These are phyloP conservation scores for human (Homo sapiens) DNA, from an alignment of 2,113 vertebrate species.

Conservation along the genomic window GRCh38 chr4:171943001-171943500, in stretches of 20 bases:
- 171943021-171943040: neutral
- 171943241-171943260: rapidly evolving
- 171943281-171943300: neutral
- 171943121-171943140: neutral
- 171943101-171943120: neutral
- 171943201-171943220: neutral
- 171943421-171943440: neutral
- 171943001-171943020: too few relatives aligned
- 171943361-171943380: neutral
- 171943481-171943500: neutral
- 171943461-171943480: neutral
- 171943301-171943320: neutral
- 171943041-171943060: neutral
- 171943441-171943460: neutral
- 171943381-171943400: neutral
- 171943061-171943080: neutral
- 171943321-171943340: rapidly evolving
- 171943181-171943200: neutral
- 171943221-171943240: neutral
- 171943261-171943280: neutral
- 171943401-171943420: neutral
- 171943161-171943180: neutral
- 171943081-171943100: neutral
- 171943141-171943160: neutral
- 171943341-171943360: neutral